phyloP scores from a whole-genome alignment of 2,797 vertebrate species.

The Urosaurus nigricauda region DNA sequence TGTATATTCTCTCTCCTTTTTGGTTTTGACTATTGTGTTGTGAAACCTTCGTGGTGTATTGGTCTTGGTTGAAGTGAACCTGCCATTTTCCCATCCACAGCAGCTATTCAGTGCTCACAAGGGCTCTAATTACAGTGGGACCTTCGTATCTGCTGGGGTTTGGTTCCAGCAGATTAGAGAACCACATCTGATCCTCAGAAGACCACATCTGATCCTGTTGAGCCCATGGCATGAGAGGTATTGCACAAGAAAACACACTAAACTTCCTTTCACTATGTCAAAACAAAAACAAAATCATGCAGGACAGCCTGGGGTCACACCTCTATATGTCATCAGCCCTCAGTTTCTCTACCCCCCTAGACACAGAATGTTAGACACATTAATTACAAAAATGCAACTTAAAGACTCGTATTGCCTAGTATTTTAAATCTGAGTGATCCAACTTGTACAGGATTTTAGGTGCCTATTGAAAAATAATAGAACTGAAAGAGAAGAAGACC shows the following conservation, averaged over 20 bases:
- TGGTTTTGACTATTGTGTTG: too few relatives aligned
- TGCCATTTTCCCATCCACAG: neutral
- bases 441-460: neutral
- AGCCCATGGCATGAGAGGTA: neutral
- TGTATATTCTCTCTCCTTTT: too few relatives aligned
- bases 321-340: neutral
- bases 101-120: neutral
- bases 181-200: neutral
- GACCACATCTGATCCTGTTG: neutral
- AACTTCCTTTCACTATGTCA: neutral
- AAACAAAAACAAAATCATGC: neutral
- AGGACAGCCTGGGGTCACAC: too few relatives aligned
- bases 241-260: too few relatives aligned
- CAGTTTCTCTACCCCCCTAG: neutral
- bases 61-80: neutral
- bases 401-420: neutral
- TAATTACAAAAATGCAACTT: neutral
- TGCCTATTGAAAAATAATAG: neutral
- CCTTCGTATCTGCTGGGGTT: too few relatives aligned
- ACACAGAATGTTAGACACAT: neutral
- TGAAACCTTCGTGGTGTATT: too few relatives aligned
- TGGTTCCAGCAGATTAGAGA: neutral
- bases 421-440: neutral
- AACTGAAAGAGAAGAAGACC: accelerated
- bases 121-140: too few relatives aligned